Percentiles rank a stretch among this genome's conserved stretches.
Evolutionary conservation across 2,888 invertebrate genomes (phyloP).

Genomic region (Coelopa pilipes): DNA sequence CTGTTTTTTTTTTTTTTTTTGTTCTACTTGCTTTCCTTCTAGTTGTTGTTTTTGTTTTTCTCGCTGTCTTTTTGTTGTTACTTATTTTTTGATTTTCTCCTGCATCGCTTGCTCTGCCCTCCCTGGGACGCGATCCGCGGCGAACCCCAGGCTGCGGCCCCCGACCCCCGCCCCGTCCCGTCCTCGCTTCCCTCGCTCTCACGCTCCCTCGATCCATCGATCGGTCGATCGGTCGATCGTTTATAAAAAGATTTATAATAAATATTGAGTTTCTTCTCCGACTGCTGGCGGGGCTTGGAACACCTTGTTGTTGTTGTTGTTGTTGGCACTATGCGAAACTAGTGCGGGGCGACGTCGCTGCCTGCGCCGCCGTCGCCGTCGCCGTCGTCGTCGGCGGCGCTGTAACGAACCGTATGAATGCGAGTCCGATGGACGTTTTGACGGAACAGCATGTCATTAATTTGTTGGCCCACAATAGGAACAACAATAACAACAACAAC

Average conservation of each 20-base stretch:
- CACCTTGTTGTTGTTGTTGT: background rate
- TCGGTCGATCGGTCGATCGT: conserved; percentile 43
- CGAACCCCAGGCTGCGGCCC: conserved; percentile 13
- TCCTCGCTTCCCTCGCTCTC: background rate
- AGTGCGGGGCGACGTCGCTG: background rate
- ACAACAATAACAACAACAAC: no score
- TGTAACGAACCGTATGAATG: background rate
- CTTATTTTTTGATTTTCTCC: no score
- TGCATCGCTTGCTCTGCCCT: background rate
- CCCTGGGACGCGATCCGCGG: conserved; percentile 6
- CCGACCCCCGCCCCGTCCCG: background rate
- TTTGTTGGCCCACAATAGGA: conserved; percentile 26
- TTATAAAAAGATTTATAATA: conserved; percentile 43
- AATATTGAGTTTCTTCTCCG: conserved; percentile 19
- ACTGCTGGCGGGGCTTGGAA: background rate
- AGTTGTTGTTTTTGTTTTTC: no score
- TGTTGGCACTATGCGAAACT: conserved; percentile 21
- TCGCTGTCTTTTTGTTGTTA: no score
- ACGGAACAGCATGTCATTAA: conserved; percentile 46
- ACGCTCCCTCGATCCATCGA: conserved; percentile 38
- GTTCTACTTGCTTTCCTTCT: no score
- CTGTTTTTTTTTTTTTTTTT: no score
- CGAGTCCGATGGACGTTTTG: conserved; percentile 27
- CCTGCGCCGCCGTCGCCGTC: no score
- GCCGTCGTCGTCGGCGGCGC: background rate